Evolutionary conservation across 2,797 vertebrate species (phyloP).

Genomic region (Mormyrops attenuatus): DNA sequence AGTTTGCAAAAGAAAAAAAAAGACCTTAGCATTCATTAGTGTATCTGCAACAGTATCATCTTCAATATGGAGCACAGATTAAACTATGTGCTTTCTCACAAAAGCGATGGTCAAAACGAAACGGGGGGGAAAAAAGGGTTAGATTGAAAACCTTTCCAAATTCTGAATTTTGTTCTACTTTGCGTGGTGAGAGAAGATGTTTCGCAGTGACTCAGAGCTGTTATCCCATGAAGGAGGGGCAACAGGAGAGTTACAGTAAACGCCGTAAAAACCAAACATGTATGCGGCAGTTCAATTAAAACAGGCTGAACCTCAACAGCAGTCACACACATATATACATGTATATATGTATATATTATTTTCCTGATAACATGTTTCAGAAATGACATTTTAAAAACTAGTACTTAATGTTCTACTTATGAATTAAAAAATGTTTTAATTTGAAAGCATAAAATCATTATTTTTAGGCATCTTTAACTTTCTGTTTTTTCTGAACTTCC

Average conservation of each 20-base stretch:
- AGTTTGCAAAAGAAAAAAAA: background rate
- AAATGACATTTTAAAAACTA: background rate
- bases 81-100: background rate
- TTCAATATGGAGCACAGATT: background rate
- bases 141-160: background rate
- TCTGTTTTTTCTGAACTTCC: slow-evolving; percentile 2
- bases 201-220: background rate
- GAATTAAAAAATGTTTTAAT: background rate
- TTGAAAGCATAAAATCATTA: background rate
- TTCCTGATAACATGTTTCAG: background rate
- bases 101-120: background rate
- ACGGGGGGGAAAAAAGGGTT: background rate
- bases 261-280: background rate
- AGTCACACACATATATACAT: background rate
- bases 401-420: background rate
- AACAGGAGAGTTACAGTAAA: background rate
- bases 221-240: background rate
- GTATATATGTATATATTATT: background rate
- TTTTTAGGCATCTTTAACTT: background rate
- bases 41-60: background rate
- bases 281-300: background rate
- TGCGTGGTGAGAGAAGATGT: background rate
- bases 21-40: background rate
- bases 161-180: background rate
- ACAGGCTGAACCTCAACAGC: background rate